Evolutionary conservation across 2,888 invertebrate species (phyloP), one percentile per base, ranked within the genome.

Genomic region (Sialis lutaria): DNA sequence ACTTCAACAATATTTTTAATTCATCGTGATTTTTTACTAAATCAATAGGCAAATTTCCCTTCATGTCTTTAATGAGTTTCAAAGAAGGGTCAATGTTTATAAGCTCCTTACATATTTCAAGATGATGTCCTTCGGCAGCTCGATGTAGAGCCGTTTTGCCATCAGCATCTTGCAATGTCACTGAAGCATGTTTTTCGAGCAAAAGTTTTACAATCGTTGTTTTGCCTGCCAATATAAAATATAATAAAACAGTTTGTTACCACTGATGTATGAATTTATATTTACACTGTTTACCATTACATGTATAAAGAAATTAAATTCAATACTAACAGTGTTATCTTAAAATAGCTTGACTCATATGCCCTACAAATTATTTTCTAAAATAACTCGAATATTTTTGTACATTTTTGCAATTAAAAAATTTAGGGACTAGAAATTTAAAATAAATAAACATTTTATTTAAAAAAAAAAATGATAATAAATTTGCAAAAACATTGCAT

Each of bases 101-200:
- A 40, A 76, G 60, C 49, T 64, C 57, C 39, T 66, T 55, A 40
- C 69, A 59, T 41, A 77, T 61, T 31, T 68, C 63, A 39, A 51
- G 53, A 53, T 75, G 70, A 37, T 71, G 71, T 47, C 70, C 73
- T 55, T 73, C 67, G 10, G 70, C 68, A 13, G 85, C 85, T 62
- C 88, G 79, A 63, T 91, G 89, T 22, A 91, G 68, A 30, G 79
- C 77, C 33, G 82, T 87, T 62, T 82, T 80, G 1, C 87, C 87
- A 67, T 91, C 90, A 44, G 72, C 69, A 63, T 92, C 92, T 62
- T 73, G 70, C 30, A 77, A 56, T 51, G 68, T 62, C 5, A 75
- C 59, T 61, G 78, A 67, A 6, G 86, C 87, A 51, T 79, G 75
- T 48, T 67, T 66, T 13, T 70, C 60, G 31, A 85, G 62, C 44